phyloP scores from a whole-genome alignment of 1,140 invertebrate genomes.

The Drosophila guanche region DNA sequence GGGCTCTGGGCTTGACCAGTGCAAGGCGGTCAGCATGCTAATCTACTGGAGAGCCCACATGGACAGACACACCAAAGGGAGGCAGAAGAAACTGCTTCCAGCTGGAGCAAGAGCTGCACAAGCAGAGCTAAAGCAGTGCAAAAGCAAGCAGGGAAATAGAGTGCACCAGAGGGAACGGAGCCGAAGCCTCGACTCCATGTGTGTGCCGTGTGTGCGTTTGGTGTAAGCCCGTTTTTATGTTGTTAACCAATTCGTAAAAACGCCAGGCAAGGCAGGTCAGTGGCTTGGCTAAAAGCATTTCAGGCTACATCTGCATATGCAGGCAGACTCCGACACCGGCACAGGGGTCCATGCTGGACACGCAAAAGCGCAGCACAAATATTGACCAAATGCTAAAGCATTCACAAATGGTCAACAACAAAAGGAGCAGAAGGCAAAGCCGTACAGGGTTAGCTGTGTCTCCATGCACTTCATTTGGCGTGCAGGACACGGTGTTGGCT shows the following conservation, averaged over 20 bases:
- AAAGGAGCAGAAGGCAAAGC: conserved; percentile 16
- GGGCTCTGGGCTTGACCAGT: conserved; percentile 9
- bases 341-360: conserved; percentile 14
- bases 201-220: conserved; percentile 6
- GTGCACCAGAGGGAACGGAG: conserved; percentile 18
- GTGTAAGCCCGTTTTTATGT: conserved; percentile 77
- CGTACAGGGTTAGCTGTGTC: neutral
- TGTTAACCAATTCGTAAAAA: conserved; percentile 63
- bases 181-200: conserved; percentile 1
- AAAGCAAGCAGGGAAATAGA: conserved; percentile 50
- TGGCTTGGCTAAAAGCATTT: conserved; percentile 19
- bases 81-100: neutral
- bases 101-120: conserved; percentile 3
- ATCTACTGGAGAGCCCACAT: conserved; percentile 39
- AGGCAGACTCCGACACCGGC: conserved; percentile 4
- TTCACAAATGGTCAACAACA: conserved; percentile 67
- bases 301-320: conserved; percentile 61
- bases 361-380: conserved; percentile 73
- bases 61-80: neutral
- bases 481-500: conserved; percentile 16
- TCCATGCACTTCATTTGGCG: conserved; percentile 43
- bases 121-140: conserved; percentile 47
- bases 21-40: conserved; percentile 50
- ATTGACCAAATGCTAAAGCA: conserved; percentile 74
- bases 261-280: neutral